Conservation (phyloP, 2,113 vertebrate species). For the Pelvicachromis taeniatus region DNA sequence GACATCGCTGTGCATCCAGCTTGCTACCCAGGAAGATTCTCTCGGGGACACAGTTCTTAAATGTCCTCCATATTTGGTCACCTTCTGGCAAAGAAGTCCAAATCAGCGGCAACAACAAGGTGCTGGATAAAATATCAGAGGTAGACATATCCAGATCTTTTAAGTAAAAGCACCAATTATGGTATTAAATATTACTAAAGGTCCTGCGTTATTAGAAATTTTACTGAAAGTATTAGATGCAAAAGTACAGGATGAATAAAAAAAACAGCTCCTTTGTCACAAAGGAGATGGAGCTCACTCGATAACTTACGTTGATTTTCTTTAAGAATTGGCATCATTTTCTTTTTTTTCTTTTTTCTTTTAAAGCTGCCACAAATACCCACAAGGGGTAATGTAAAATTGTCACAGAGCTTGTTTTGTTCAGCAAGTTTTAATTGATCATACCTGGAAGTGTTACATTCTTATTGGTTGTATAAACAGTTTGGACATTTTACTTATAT, state of each 20-base stretch:
- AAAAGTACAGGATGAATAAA: neutral
- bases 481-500: neutral
- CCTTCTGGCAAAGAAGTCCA: constrained; percentile 56
- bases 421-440: neutral
- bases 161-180: neutral
- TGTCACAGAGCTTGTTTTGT: neutral
- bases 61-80: constrained; percentile 69
- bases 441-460: neutral
- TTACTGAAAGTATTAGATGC: neutral
- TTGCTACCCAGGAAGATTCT: neutral
- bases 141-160: neutral
- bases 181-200: neutral
- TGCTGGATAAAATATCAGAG: neutral
- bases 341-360: neutral
- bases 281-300: neutral
- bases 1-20: constrained; percentile 57
- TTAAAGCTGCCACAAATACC: neutral
- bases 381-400: neutral
- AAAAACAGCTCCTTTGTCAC: neutral
- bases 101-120: constrained; percentile 21
- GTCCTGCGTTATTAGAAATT: neutral
- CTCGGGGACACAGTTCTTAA: constrained; percentile 11
- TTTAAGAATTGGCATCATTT: neutral
- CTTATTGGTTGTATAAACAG: neutral
- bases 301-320: neutral